Conservation (phyloP, 1,140 invertebrate genomes). For the Sarcophaga peregrina region DNA sequence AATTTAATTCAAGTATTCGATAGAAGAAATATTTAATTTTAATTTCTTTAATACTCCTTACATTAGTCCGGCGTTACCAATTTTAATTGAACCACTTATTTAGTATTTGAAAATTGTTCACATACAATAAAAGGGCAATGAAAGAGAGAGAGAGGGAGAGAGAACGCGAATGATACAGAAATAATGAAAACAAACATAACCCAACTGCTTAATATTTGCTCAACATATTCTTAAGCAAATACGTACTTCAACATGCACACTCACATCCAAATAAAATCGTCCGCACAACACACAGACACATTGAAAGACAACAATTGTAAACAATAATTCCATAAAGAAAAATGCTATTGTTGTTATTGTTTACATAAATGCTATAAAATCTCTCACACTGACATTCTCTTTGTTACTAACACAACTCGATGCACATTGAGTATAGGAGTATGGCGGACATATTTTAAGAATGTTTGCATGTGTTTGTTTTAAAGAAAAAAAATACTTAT, state of each 20-base stretch:
- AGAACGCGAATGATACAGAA: no score
- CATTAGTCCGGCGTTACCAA: background rate
- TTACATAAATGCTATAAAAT: background rate
- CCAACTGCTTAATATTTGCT: slow-evolving; percentile 33
- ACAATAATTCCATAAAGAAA: slow-evolving; percentile 16
- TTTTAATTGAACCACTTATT: background rate
- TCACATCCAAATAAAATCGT: background rate
- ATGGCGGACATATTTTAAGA: no score
- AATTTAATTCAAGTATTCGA: no score
- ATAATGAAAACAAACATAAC: background rate
- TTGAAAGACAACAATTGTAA: background rate
- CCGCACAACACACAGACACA: background rate
- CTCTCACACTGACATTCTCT: no score
- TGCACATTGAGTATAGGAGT: no score
- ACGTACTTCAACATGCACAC: background rate
- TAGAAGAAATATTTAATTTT: no score
- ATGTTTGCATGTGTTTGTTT: background rate
- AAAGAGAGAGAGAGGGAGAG: background rate
- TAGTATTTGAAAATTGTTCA: background rate
- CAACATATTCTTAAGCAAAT: slow-evolving; percentile 24
- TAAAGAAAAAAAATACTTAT: background rate
- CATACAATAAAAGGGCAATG: background rate
- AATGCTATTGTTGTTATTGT: background rate
- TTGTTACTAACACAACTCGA: no score
- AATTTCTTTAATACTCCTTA: background rate